These are phyloP conservation scores for Excalfactoria chinensis DNA, from an alignment of 2,113 vertebrate species.

Conservation along the genomic window DNA sequence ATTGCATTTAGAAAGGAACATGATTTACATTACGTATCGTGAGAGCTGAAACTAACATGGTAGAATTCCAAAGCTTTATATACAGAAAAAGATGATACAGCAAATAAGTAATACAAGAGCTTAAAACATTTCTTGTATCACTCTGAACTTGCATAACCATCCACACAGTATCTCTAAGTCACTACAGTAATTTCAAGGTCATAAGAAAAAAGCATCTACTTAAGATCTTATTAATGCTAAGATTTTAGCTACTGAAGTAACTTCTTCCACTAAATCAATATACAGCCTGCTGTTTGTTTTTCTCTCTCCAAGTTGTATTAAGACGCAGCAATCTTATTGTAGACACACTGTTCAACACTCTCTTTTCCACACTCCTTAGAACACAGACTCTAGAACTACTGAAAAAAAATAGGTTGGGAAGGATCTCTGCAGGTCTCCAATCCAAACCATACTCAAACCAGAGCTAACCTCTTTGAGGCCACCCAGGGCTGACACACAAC, in stretches of 20 bases:
- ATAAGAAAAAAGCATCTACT: neutral
- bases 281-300: neutral
- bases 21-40: neutral
- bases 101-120: neutral
- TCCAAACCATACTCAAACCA: neutral
- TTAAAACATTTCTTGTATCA: neutral
- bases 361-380: neutral
- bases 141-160: fast-evolving
- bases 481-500: neutral
- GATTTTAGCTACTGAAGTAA: neutral
- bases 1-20: neutral
- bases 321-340: neutral
- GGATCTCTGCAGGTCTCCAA: neutral
- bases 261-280: neutral
- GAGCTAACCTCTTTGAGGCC: neutral
- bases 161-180: neutral
- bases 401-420: neutral
- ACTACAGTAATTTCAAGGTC: neutral
- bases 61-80: neutral
- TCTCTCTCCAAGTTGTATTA: neutral
- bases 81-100: neutral
- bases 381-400: neutral
- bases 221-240: neutral
- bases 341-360: neutral
- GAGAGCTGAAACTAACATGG: neutral